Percentiles rank a stretch among this genome's conserved stretches.
Conservation (phyloP, 2,888 invertebrate species). For the Selenia dentaria region DNA sequence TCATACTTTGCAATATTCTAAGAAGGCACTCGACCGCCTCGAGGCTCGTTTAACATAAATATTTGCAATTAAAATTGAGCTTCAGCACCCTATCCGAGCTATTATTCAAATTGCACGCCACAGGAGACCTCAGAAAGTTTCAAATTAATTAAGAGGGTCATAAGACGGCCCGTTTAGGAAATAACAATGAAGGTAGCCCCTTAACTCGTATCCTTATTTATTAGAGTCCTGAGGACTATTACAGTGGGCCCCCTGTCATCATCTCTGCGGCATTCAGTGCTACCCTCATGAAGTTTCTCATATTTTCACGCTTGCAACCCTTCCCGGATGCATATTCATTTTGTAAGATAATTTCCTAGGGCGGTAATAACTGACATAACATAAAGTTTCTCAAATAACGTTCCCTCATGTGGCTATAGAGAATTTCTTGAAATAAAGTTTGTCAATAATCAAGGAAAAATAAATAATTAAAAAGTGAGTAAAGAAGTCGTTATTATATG, state of each 20-base stretch:
- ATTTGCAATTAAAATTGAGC: conserved; percentile 84
- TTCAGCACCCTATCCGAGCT: conserved; percentile 75
- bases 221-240: conserved; percentile 68
- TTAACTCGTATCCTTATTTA: conserved; percentile 72
- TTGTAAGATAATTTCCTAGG: conserved; percentile 36
- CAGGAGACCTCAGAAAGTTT: conserved; percentile 83
- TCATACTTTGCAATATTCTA: conserved; percentile 73
- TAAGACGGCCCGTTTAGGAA: conserved; percentile 83
- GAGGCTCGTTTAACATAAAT: conserved; percentile 79
- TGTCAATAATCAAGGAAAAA: too few species aligned
- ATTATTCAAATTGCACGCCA: conserved; percentile 83
- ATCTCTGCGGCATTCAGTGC: conserved; percentile 58
- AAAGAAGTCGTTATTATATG: too few species aligned
- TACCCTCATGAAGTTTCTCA: conserved; percentile 48
- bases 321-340: conserved; percentile 57
- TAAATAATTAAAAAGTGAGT: too few species aligned
- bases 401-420: too few species aligned
- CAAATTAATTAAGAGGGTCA: conserved; percentile 84
- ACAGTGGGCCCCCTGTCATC: conserved; percentile 61
- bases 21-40: conserved; percentile 50
- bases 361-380: conserved; percentile 43
- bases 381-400: too few species aligned
- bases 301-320: conserved; percentile 55
- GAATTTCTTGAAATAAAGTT: too few species aligned
- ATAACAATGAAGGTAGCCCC: conserved; percentile 75